Percentiles rank a stretch among this genome's conserved stretches.
Conservation (phyloP, 2,797 vertebrate genomes). For the Typhlichthys subterraneus region DNA sequence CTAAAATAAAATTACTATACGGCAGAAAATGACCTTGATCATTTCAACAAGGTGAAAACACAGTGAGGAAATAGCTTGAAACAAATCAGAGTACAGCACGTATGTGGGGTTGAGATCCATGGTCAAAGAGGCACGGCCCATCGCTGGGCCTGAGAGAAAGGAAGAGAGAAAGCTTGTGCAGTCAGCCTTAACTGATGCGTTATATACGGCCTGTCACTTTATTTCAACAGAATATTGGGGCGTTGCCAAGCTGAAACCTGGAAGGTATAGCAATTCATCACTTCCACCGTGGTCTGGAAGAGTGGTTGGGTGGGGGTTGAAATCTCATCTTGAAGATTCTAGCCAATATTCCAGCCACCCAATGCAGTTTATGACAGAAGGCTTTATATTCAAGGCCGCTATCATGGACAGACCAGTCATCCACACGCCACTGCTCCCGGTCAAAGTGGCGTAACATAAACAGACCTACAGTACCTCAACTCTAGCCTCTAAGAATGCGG, state of each 20-base stretch:
- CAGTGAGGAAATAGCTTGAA: too few relatives aligned
- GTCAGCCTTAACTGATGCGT: constrained; percentile 78
- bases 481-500: background rate
- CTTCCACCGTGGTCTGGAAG: constrained; percentile 55
- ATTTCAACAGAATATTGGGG: constrained; percentile 81
- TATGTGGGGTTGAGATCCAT: constrained; percentile 25
- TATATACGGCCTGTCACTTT: constrained; percentile 84
- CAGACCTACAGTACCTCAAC: constrained; percentile 1
- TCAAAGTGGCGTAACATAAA: constrained; percentile 25
- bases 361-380: constrained; percentile 62
- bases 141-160: constrained; percentile 46
- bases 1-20: constrained; percentile 33
- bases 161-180: constrained; percentile 41
- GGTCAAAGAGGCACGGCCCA: constrained; percentile 51
- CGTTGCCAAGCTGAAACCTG: constrained; percentile 77
- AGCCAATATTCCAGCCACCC: constrained; percentile 72
- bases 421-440: constrained; percentile 41
- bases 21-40: constrained; percentile 22
- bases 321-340: constrained; percentile 78
- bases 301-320: constrained; percentile 44
- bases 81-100: background rate
- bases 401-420: constrained; percentile 56
- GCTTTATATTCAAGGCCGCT: constrained; percentile 70
- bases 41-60: constrained; percentile 5
- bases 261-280: constrained; percentile 82